These are phyloP conservation scores for Eupeodes latifasciatus DNA, from an alignment of 2,888 invertebrate genomes.

Conservation along the genomic window DNA sequence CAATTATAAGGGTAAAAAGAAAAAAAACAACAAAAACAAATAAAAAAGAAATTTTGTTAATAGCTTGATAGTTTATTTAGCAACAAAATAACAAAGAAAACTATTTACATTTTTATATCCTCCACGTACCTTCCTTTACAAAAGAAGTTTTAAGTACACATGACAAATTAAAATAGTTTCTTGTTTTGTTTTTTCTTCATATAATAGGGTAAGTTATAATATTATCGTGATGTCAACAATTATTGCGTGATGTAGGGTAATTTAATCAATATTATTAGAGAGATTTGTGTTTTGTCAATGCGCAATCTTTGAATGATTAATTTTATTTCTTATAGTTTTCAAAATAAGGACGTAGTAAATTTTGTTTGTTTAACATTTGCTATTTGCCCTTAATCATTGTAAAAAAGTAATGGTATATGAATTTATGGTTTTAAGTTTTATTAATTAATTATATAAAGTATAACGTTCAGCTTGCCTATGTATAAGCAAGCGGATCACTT, in stretches of 20 bases:
- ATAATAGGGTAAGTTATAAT: conserved; percentile 3
- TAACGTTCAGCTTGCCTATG: too few species aligned
- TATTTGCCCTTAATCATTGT: too few species aligned
- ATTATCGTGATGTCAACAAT: conserved; percentile 53
- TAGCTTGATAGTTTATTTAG: conserved; percentile 60
- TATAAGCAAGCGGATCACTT: too few species aligned
- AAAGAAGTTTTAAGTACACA: conserved; percentile 68
- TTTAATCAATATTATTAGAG: conserved; percentile 52
- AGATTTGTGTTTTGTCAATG: conserved; percentile 58
- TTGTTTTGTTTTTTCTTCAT: conserved; percentile 8
- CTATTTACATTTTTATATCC: conserved; percentile 63
- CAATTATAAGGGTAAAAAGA: neutral
- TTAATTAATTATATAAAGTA: too few species aligned
- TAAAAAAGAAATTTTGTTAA: conserved; percentile 64
- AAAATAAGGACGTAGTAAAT: neutral
- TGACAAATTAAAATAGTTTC: conserved; percentile 71
- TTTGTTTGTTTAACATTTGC: too few species aligned
- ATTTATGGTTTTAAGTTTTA: too few species aligned
- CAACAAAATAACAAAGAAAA: neutral
- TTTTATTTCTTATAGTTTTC: neutral
- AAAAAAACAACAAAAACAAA: conserved; percentile 2
- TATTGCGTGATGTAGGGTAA: conserved; percentile 55
- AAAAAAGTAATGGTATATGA: too few species aligned
- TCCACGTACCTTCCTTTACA: neutral
- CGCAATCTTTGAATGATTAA: conserved; percentile 49